Evolutionary conservation across 2,888 invertebrate species (phyloP), one percentile per base, ranked within the genome.

Genomic region (Heteromyza rotundicornis): DNA sequence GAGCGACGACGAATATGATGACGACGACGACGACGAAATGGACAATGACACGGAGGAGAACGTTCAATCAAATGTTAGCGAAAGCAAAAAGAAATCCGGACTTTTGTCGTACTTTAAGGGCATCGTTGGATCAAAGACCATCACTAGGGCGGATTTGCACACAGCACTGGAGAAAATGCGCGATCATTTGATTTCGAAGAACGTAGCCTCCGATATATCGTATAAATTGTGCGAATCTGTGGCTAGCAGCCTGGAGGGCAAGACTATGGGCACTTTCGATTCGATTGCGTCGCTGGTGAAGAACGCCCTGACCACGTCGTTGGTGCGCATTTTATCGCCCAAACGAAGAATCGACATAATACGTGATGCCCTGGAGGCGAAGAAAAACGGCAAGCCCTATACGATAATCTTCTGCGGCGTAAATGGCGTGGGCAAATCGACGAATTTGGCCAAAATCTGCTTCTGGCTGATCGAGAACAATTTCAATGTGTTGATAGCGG

Each of bases 381-480:
- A 91, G 78, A 87, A 89, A 56, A 87, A 89, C 68, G 87, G 87
- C n/a, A 86, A 90, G n/a, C 98, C 99, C 0, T 99, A 95, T 80
- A 91, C 95, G 8, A 93, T 98, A 86, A 88, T 95, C 0, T 99
- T 99, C 80, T 99, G 99, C 84, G 99, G 99, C 63, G 99, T 90
- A 1, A 99, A 99, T 83, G 99, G 99, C 16, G 99, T 99, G 0
- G 99, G 99, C 57, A 99, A 99, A 79, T 98, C 97, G 0, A 99
- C 99, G 1, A 99, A 99, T 85, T 85, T 99, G 57, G 98, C 99
- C 0, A 99, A 99, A 89, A 97, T 99, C 71, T 96, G 97, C 76
- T 99, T 99, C 85, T 99, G 99, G 99, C 85, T 99, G 72, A 94
- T 98, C 67, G 98, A 99, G 85, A 99, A 99, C 84, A 92, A 94